Evolutionary conservation across 2,888 invertebrate genomes (phyloP).

Genomic region (Julus scanicus): DNA sequence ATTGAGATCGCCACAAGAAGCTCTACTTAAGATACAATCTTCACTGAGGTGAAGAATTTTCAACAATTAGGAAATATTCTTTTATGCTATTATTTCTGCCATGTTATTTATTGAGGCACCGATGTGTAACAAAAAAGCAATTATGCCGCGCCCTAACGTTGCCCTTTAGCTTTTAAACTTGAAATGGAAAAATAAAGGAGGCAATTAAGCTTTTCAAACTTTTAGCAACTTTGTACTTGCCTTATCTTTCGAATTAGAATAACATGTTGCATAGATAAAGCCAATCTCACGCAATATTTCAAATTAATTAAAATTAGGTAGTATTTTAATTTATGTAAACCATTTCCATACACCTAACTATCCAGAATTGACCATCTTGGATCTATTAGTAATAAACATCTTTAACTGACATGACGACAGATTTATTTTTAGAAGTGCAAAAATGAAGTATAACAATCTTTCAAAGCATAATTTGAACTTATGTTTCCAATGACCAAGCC

Average conservation of each 20-base stretch:
- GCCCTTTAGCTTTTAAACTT: not conserved
- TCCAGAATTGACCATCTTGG: no score
- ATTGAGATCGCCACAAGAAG: not conserved
- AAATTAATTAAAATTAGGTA: not conserved
- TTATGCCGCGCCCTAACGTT: not conserved
- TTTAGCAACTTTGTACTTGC: not conserved
- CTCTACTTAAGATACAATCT: not conserved
- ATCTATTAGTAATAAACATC: no score
- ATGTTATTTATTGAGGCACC: slow-evolving; percentile 28
- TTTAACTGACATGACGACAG: no score
- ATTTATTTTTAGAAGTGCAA: no score
- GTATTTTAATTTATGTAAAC: no score
- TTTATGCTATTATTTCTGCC: not conserved
- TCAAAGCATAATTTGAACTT: no score
- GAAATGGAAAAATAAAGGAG: not conserved
- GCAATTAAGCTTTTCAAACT: not conserved
- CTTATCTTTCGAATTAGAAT: not conserved
- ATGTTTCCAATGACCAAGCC: no score
- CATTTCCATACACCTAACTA: no score
- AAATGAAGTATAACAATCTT: no score
- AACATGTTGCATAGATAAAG: not conserved
- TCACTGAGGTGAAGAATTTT: slow-evolving; percentile 12
- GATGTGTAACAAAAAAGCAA: slow-evolving; percentile 5
- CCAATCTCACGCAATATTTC: not conserved
- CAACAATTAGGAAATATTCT: not conserved